A percentile compares a stretch with the other conserved stretches of the same genome.
These are phyloP conservation scores for Lepidostoma basale DNA, from an alignment of 1,140 invertebrate species.

Conservation along the genomic window DNA sequence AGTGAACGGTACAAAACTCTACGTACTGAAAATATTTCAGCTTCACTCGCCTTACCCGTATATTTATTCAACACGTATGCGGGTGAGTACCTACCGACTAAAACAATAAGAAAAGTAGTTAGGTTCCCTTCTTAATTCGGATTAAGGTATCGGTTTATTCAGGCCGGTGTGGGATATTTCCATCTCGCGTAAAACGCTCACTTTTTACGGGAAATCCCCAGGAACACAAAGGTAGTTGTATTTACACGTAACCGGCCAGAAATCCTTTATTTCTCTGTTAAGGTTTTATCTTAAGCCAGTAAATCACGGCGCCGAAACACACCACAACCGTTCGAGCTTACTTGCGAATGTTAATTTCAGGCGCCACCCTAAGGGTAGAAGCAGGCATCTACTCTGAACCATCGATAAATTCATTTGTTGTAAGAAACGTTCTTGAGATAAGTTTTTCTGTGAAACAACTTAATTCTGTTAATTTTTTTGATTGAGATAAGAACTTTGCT, in stretches of 20 bases:
- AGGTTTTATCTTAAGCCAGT: constrained; percentile 42
- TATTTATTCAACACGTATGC: too few relatives aligned
- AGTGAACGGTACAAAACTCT: too few relatives aligned
- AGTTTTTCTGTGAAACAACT: too few relatives aligned
- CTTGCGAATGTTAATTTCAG: constrained; percentile 30
- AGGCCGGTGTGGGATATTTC: background rate
- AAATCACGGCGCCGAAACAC: constrained; percentile 42
- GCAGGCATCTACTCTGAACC: too few relatives aligned
- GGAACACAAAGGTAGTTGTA: constrained; percentile 25
- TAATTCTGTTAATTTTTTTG: too few relatives aligned
- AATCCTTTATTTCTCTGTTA: constrained; percentile 45
- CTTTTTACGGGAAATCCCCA: background rate
- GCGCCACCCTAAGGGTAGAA: background rate
- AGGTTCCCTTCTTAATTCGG: background rate
- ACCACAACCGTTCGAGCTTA: constrained; percentile 19
- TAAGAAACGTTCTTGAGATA: too few relatives aligned
- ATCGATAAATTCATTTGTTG: too few relatives aligned
- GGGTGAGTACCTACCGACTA: too few relatives aligned
- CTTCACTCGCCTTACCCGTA: too few relatives aligned
- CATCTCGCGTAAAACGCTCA: background rate
- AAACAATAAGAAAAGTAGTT: too few relatives aligned
- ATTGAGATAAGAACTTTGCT: too few relatives aligned
- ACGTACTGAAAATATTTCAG: too few relatives aligned
- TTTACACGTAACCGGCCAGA: constrained; percentile 38
- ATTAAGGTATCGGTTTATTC: background rate